Evolutionary conservation across 2,888 invertebrate genomes (phyloP).

Genomic region (Apocheima hispidaria): DNA sequence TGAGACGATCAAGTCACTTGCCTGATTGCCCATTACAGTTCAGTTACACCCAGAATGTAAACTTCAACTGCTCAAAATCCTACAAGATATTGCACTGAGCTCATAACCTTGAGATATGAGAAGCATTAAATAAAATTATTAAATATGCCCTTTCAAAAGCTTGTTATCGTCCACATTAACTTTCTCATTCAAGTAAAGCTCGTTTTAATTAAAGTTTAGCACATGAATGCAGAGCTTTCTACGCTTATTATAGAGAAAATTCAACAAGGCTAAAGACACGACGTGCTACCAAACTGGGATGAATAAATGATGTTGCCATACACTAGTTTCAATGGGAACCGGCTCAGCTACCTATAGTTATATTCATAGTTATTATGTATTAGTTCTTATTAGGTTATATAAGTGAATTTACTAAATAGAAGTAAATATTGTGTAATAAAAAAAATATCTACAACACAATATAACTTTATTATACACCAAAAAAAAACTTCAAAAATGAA

Average conservation of each 20-base stretch:
- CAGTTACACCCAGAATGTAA: no score
- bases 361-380: not conserved
- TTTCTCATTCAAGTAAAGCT: constrained; percentile 7
- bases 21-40: no score
- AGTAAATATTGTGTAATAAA: not conserved
- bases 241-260: constrained; percentile 45
- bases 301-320: constrained; percentile 48
- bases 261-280: constrained; percentile 47
- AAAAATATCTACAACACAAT: no score
- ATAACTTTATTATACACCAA: no score
- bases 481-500: no score
- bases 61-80: no score
- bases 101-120: no score
- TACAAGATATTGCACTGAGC: no score
- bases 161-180: not conserved
- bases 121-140: not conserved
- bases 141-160: not conserved
- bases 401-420: not conserved
- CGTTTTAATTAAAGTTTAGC: constrained; percentile 28
- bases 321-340: constrained; percentile 15
- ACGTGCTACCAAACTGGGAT: constrained; percentile 54
- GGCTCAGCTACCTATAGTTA: not conserved
- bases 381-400: not conserved
- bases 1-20: no score
- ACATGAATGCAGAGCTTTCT: constrained; percentile 43